phyloP scores from a whole-genome alignment of 1,140 invertebrate genomes.

The Uloborus diversus region DNA sequence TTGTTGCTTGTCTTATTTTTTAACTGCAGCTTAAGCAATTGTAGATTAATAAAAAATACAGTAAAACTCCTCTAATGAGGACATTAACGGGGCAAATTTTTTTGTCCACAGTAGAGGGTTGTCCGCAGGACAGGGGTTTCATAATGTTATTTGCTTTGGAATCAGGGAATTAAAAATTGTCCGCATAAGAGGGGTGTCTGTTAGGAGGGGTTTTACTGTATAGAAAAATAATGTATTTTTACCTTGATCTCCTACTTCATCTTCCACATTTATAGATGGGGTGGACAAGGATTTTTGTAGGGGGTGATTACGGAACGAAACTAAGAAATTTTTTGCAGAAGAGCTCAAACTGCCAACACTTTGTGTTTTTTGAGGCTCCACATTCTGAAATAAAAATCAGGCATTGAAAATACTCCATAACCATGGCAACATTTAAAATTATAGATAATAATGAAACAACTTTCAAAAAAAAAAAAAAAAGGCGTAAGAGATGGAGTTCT shows the following conservation, averaged over 20 bases:
- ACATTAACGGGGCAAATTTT: too few species aligned
- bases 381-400: constrained; percentile 31
- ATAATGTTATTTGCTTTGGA: too few species aligned
- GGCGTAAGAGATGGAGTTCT: too few species aligned
- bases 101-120: too few species aligned
- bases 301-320: constrained; percentile 34
- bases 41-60: neutral
- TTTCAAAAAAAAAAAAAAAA: too few species aligned
- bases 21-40: too few species aligned
- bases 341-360: constrained; percentile 49
- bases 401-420: neutral
- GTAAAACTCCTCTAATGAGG: too few species aligned
- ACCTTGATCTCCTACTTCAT: constrained; percentile 66
- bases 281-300: constrained; percentile 90
- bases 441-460: neutral
- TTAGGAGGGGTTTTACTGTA: too few species aligned
- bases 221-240: neutral
- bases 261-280: constrained; percentile 81
- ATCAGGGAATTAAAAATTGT: too few species aligned
- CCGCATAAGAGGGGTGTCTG: too few species aligned
- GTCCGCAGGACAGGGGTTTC: too few species aligned
- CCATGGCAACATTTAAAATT: neutral
- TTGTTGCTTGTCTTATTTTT: too few species aligned
- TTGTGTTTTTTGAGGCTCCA: constrained; percentile 47
- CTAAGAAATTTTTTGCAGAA: constrained; percentile 36